phyloP scores from a whole-genome alignment of 2,888 invertebrate genomes.

The Diarsia brunnea region DNA sequence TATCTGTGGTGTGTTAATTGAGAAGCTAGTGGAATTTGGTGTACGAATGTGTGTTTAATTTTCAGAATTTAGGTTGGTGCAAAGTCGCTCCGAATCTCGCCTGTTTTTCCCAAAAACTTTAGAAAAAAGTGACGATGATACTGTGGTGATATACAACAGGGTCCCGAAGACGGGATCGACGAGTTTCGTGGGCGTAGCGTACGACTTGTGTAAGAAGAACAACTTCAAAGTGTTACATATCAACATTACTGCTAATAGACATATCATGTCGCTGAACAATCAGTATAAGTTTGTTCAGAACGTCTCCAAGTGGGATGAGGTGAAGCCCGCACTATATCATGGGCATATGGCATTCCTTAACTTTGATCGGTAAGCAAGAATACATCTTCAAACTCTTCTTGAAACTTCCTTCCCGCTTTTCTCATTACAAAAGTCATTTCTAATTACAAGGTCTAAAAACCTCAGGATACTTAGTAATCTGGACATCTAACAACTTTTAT shows the following conservation, averaged over 20 bases:
- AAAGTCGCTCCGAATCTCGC: constrained; percentile 81
- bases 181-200: constrained; percentile 97
- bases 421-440: neutral
- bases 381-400: neutral
- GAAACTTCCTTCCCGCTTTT: rapidly evolving
- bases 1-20: constrained; percentile 23
- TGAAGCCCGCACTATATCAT: constrained; percentile 99
- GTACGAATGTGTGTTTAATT: constrained; percentile 55
- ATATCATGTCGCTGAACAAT: constrained; percentile 97
- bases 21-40: constrained; percentile 30
- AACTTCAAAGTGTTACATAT: constrained; percentile 94
- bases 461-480: neutral
- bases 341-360: constrained; percentile 99
- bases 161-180: constrained; percentile 99
- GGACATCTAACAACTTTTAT: neutral
- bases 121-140: constrained; percentile 91
- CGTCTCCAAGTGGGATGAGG: constrained; percentile 96
- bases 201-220: constrained; percentile 95
- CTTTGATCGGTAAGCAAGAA: constrained; percentile 94
- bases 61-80: constrained; percentile 84
- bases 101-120: constrained; percentile 81
- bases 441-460: neutral
- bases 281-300: constrained; percentile 97
- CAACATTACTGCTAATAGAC: constrained; percentile 98
- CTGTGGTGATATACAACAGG: constrained; percentile 97